Evolutionary conservation across 2,888 invertebrate genomes (phyloP).

Genomic region (Silvanus unidentatus): DNA sequence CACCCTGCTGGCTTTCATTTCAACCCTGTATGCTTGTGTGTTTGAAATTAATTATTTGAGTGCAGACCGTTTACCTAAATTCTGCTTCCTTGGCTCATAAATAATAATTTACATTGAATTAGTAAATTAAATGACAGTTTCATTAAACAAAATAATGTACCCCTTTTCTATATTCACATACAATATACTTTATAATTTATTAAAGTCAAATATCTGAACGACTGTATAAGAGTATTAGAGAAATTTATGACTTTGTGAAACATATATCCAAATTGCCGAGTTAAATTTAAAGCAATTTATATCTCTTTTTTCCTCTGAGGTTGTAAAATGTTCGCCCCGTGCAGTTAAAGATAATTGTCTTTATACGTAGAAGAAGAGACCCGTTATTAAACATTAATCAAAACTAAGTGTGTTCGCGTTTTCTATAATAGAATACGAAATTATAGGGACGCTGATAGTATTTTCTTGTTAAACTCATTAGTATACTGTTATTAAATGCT

Average conservation of each 20-base stretch:
- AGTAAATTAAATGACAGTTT: slow-evolving; percentile 32
- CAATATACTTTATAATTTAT: slow-evolving; percentile 26
- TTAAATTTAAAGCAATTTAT: slow-evolving; percentile 33
- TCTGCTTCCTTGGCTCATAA: not conserved
- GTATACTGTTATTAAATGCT: too few species aligned
- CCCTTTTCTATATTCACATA: not conserved
- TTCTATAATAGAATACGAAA: too few species aligned
- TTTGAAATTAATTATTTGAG: too few species aligned
- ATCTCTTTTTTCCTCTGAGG: slow-evolving; percentile 24
- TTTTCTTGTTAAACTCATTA: too few species aligned
- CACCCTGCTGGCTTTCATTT: too few species aligned
- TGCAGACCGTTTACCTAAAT: too few species aligned
- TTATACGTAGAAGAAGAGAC: slow-evolving; percentile 23
- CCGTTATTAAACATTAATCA: slow-evolving; percentile 34
- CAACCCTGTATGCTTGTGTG: too few species aligned
- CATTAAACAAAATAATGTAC: slow-evolving; percentile 28
- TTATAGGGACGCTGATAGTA: too few species aligned
- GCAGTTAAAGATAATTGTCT: slow-evolving; percentile 39
- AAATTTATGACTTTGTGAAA: slow-evolving; percentile 38
- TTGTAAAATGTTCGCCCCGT: slow-evolving; percentile 33
- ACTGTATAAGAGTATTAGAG: slow-evolving; percentile 31
- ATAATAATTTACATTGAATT: slow-evolving; percentile 16
- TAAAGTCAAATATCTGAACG: slow-evolving; percentile 30
- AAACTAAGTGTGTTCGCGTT: slow-evolving; percentile 21
- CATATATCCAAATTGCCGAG: slow-evolving; percentile 39